Base-by-base conservation (phyloP, 2,797 vertebrate genomes). In the Mareca strepera region DNA sequence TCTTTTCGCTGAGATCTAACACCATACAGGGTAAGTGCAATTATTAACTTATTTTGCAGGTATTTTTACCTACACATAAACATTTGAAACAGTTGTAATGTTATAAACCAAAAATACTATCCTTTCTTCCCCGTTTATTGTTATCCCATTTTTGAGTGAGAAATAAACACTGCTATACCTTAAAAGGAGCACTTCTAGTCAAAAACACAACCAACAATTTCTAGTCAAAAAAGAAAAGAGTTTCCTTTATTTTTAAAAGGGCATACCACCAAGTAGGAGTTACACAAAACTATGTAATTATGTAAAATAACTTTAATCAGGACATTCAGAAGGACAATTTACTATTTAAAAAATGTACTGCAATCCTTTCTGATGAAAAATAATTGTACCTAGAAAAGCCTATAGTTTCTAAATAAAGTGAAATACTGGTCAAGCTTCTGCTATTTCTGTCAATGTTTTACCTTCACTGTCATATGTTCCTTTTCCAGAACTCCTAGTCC, bases 21-120 rank as follows among this genome's bases (percentile, higher is more conserved):
- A 73, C 2, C 8, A 26, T 31, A 35, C 7, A 52, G 0, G 0
- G 0, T 31, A 89, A 64, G 9, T 33, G 22, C 9, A 68, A 31
- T 53, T 59, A 78, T 53, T 59, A 78, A 53, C 28, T 26, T 29
- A 11, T 56, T 44, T 44, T 35, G 44, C 72, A 68, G 2, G 2
- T 69, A 23, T 55, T 70, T 46, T 52, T 58, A 83, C 4, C 33
- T 5, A n/a, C 70, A 17, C 46, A 7, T 35, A 80, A 9, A 52
- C 9, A 63, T 74, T 55, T 55, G 44, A 86, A 48, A 53, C 5
- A 69, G 55, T 18, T 66, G 10, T 35, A 41, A n/a, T 21, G 16
- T 14, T 46, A 55, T 12, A 50, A 86, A 50, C 12, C 12, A 4
- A 86, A 93, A 68, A 4, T 9, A 28, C 26, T 76, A 68, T 50